Percentiles rank a stretch among this genome's conserved stretches.
These are phyloP conservation scores for Drosophila falleni DNA, from an alignment of 2,888 invertebrate genomes.

Conservation along the genomic window DNA sequence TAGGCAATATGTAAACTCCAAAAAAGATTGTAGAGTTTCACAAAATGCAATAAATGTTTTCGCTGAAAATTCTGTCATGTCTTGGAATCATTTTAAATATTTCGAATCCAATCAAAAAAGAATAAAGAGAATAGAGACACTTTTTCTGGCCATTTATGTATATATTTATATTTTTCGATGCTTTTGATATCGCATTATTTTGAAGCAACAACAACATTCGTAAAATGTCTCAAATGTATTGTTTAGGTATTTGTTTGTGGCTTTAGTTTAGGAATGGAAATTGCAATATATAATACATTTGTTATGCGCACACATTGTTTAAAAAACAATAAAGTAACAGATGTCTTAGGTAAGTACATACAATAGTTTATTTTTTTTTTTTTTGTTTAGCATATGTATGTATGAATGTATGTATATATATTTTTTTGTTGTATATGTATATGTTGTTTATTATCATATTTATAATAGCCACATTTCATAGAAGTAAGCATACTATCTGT, in stretches of 20 bases:
- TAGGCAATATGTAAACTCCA: background rate
- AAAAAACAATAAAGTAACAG: conserved; percentile 74
- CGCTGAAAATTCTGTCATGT: background rate
- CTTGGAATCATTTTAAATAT: no score
- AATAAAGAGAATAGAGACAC: background rate
- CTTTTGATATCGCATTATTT: conserved; percentile 57
- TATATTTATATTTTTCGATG: conserved; percentile 62
- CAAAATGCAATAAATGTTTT: background rate
- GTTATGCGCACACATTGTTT: conserved; percentile 53
- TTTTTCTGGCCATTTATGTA: conserved; percentile 55
- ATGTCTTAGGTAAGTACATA: conserved; percentile 65
- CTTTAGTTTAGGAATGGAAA: conserved; percentile 59
- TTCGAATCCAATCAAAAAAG: background rate
- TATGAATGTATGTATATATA: conserved; percentile 33
- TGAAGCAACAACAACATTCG: conserved; percentile 76
- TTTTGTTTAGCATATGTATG: conserved; percentile 7
- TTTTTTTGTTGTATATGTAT: conserved; percentile 36
- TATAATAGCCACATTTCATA: conserved; percentile 76
- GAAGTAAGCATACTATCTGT: conserved; percentile 77
- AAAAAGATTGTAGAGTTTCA: background rate
- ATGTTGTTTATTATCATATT: conserved; percentile 65
- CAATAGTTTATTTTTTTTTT: conserved; percentile 48
- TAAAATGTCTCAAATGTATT: conserved; percentile 69
- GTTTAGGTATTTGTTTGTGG: conserved; percentile 54
- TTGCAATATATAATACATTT: conserved; percentile 61